Conservation (phyloP, 2,113 vertebrate species). For the Danionella cerebrum region DNA sequence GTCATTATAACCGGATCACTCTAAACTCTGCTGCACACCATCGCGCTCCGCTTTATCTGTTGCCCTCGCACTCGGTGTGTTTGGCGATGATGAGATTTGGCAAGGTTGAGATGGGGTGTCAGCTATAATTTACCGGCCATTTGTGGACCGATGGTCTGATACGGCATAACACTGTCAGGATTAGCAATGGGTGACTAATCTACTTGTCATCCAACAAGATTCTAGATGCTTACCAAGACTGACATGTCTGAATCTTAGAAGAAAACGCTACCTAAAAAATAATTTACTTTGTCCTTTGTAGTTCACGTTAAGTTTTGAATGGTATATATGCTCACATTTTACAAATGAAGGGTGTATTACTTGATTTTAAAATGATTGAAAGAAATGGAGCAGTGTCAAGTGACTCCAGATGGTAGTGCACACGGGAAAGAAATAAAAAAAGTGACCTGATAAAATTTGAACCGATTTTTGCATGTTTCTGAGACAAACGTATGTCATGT, state of each 20-base stretch:
- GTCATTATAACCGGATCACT: neutral
- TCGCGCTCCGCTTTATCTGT: slow-evolving; percentile 30
- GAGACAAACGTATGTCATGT: no score
- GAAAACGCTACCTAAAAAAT: no score
- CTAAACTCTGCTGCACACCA: neutral
- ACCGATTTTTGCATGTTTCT: no score
- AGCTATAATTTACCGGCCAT: slow-evolving; percentile 60
- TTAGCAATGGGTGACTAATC: slow-evolving; percentile 49
- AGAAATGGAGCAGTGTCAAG: no score
- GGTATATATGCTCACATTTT: no score
- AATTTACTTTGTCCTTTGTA: neutral
- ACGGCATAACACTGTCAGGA: slow-evolving; percentile 46
- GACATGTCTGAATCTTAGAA: neutral
- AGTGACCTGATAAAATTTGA: no score
- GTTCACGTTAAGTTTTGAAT: no score
- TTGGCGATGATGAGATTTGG: slow-evolving; percentile 65
- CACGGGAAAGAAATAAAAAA: no score
- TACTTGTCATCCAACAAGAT: neutral
- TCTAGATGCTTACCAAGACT: neutral
- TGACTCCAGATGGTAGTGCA: no score
- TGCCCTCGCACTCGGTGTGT: slow-evolving; percentile 43
- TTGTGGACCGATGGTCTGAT: slow-evolving; percentile 51
- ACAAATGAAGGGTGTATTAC: no score
- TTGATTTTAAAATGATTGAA: no score
- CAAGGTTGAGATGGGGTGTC: slow-evolving; percentile 71